phyloP scores from a whole-genome alignment of 1,140 invertebrate species.

The Calephelis nemesis region DNA sequence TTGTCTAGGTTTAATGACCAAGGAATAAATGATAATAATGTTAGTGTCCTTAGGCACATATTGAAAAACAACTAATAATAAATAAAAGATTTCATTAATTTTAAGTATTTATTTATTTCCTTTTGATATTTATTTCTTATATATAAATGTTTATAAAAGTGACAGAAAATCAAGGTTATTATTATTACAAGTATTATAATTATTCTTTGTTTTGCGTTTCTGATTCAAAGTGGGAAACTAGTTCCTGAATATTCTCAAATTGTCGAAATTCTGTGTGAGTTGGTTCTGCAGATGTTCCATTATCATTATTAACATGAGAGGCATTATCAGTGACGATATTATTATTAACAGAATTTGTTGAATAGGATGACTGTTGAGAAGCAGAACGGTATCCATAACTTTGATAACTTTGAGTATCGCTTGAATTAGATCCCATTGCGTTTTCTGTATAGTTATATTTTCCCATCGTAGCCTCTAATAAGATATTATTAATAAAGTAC shows the following conservation, averaged over 20 bases:
- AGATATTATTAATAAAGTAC: not conserved
- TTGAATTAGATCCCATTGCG: not conserved
- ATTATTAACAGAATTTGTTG: not conserved
- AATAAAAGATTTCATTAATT: not conserved
- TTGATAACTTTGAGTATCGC: not conserved
- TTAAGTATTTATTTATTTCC: not conserved
- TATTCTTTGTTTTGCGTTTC: no score
- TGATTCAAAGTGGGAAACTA: not conserved
- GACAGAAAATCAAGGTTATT: no score
- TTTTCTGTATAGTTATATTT: not conserved
- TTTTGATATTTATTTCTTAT: no score
- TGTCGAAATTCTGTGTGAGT: not conserved
- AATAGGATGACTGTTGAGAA: not conserved
- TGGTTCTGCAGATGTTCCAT: not conserved
- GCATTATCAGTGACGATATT: not conserved
- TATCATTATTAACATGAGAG: not conserved
- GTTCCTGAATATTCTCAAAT: not conserved
- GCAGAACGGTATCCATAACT: not conserved
- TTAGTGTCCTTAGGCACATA: no score
- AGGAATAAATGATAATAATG: no score
- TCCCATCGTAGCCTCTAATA: not conserved
- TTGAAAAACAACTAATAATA: no score
- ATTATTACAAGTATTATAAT: no score
- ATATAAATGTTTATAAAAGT: no score
- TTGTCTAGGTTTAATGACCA: no score